phyloP scores from a whole-genome alignment of 2,888 invertebrate genomes.

The Geophilus truncorum region DNA sequence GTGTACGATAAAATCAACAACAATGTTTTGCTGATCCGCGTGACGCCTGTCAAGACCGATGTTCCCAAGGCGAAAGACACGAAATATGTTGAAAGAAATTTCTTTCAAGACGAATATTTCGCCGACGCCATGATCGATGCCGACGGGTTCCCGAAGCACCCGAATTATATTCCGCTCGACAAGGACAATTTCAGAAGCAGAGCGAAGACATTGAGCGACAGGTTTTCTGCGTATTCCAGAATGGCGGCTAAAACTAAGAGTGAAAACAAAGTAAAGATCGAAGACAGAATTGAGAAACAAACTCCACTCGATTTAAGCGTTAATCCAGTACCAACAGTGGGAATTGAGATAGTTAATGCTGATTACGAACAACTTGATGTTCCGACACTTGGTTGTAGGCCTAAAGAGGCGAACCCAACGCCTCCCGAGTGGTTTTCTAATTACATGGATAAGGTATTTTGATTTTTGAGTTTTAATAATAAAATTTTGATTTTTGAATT shows the following conservation, averaged over 20 bases:
- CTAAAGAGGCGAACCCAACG: background rate
- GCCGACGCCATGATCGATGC: no score
- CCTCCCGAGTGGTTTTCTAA: constrained; percentile 35
- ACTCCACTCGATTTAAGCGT: background rate
- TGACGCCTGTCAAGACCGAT: background rate
- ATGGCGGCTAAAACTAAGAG: background rate
- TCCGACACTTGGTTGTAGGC: background rate
- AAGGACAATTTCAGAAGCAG: no score
- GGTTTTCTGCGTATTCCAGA: no score
- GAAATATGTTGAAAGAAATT: no score
- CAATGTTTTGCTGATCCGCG: background rate
- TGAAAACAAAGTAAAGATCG: background rate
- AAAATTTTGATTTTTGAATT: background rate
- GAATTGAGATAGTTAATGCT: background rate
- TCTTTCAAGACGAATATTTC: no score
- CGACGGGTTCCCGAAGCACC: no score
- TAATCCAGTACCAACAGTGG: background rate
- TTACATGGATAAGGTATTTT: constrained; percentile 36
- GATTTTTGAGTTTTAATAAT: no score
- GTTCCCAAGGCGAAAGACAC: no score
- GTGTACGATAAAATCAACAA: background rate
- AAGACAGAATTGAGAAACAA: background rate
- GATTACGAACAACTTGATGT: background rate
- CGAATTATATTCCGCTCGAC: no score
- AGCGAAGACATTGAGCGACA: no score